Evolutionary conservation across 2,888 invertebrate species (phyloP).

Genomic region (Trissolcus brochymenae): DNA sequence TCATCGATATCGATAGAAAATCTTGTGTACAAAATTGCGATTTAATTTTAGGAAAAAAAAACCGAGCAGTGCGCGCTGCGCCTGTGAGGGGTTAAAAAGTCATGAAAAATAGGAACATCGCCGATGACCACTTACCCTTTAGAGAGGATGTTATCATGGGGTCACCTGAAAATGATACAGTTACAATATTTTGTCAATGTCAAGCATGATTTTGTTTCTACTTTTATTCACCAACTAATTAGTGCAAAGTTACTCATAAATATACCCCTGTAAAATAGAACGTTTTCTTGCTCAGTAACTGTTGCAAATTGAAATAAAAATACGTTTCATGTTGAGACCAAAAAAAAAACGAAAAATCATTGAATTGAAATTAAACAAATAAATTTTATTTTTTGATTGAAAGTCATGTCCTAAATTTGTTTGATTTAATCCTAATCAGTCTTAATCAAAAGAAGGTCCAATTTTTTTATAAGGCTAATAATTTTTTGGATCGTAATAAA

Average conservation of each 20-base stretch:
- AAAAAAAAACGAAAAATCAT: not conserved
- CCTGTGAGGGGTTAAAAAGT: constrained; percentile 42
- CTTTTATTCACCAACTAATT: constrained; percentile 44
- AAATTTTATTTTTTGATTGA: too few relatives aligned
- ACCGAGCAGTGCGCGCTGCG: constrained; percentile 48
- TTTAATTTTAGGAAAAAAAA: not conserved
- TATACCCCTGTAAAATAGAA: not conserved
- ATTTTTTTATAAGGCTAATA: constrained; percentile 7
- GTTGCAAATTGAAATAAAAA: not conserved
- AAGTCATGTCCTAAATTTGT: not conserved
- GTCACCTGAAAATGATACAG: constrained; percentile 76
- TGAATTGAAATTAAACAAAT: too few relatives aligned
- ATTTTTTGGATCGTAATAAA: constrained; percentile 14
- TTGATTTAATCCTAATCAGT: not conserved
- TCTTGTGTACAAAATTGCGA: constrained; percentile 16
- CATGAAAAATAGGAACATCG: constrained; percentile 53
- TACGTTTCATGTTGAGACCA: not conserved
- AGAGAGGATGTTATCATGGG: constrained; percentile 77
- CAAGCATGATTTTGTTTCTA: constrained; percentile 56
- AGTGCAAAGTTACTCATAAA: constrained; percentile 19
- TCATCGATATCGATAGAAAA: too few relatives aligned
- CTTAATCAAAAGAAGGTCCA: constrained; percentile 4
- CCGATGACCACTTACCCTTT: constrained; percentile 74
- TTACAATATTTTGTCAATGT: constrained; percentile 71
- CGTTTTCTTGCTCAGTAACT: too few relatives aligned